Base-by-base conservation (phyloP, 1,140 invertebrate species). In the Dendroctonus ponderosae region DNA sequence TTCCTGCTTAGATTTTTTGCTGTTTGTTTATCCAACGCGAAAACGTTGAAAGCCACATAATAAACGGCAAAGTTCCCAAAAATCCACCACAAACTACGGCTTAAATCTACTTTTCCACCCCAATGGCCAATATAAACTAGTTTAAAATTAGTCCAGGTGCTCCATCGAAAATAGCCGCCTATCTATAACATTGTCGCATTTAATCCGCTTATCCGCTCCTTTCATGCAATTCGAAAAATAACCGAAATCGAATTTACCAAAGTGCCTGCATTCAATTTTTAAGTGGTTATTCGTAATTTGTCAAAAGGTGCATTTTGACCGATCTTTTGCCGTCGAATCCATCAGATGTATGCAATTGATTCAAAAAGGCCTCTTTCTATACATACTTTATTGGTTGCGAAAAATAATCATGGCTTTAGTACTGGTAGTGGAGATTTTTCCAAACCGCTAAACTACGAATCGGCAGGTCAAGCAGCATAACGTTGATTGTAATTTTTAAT, bases 81-180 rank as follows among this genome's bases (percentile, higher is more conserved):
- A 48, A 54, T 56, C 38, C 50, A 15, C 62, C 41, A 54, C 39
- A 50, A 59, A 60, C 37, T 49, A 42, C 56, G 49, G 11, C 39
- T 54, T 15, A 41, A 52, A 52, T 42, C 44, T 9, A 40, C 51
- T 61, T 60, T 66, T 60, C 53, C 56, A 39, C 26, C 14, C 49
- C 56, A 60, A n/a, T 52, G 43, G 37, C 40, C 64, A 53, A 59
- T 7, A 39, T 41, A 59, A 66, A 66, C 57, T 66, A 59, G 64
- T 44, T 66, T 66, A 60, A 66, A 66, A 66, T 66, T 66, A 53
- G 64, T 37, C 64, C 64, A 66, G 64, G 64, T 66, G 64, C 64
- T 66, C 48, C 41, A 54, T 41, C 26, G 40, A 53, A 54, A 63
- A 43, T 54, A 53, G 39, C 26, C 26, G 26, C 26, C 48, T 65